Conservation (phyloP, 2,888 invertebrate species). For the Entomobrya multifasciata region DNA sequence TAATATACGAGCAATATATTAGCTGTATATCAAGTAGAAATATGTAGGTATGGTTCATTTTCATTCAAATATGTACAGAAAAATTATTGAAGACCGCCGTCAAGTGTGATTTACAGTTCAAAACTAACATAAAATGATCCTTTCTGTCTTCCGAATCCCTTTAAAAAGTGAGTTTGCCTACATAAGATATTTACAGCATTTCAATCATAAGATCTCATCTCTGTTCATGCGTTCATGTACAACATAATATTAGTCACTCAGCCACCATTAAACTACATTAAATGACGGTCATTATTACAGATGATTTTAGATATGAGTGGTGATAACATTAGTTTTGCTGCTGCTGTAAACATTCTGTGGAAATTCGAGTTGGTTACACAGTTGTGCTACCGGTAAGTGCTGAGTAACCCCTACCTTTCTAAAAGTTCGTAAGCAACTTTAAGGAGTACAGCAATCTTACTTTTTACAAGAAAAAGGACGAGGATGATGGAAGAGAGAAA, state of each 20-base stretch:
- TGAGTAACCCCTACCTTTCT: too few species aligned
- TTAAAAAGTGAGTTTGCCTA: constrained; percentile 19
- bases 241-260: constrained; percentile 70
- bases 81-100: too few species aligned
- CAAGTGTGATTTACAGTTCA: constrained; percentile 26
- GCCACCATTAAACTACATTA: constrained; percentile 69
- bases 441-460: too few species aligned
- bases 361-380: too few species aligned
- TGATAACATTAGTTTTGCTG: constrained; percentile 34
- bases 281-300: constrained; percentile 58
- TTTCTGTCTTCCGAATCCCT: neutral
- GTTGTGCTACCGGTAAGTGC: too few species aligned
- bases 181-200: constrained; percentile 42
- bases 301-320: constrained; percentile 56
- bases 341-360: constrained; percentile 29
- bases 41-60: too few species aligned
- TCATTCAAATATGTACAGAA: too few species aligned
- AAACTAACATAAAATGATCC: too few species aligned
- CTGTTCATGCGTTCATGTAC: constrained; percentile 61
- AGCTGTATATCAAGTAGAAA: too few species aligned
- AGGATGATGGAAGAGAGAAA: constrained; percentile 7
- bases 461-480: too few species aligned
- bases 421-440: too few species aligned
- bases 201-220: constrained; percentile 62
- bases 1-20: too few species aligned